Conservation (phyloP, 2,888 invertebrate genomes). For the Mesopsocus fuscifrons region DNA sequence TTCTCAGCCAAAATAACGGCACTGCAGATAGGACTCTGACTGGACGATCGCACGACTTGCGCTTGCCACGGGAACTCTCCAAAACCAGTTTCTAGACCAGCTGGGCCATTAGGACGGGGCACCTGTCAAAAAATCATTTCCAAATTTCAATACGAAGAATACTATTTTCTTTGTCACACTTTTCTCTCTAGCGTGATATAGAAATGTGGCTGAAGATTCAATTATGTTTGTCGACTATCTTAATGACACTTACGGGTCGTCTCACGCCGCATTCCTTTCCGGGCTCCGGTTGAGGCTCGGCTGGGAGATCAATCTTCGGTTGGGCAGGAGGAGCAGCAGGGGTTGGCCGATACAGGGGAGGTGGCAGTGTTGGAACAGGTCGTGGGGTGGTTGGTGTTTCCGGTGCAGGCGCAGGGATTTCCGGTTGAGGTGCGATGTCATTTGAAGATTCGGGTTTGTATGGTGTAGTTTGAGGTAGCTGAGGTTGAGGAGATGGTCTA, state of each 20-base stretch:
- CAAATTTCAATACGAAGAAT: too few relatives aligned
- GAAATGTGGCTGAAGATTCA: too few relatives aligned
- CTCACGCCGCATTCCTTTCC: slow-evolving; percentile 24
- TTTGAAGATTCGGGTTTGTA: not conserved
- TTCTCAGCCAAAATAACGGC: slow-evolving; percentile 58
- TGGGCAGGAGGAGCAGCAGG: slow-evolving; percentile 18
- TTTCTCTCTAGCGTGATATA: slow-evolving; percentile 12
- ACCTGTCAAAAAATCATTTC: too few relatives aligned
- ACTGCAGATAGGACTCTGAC: slow-evolving; percentile 54
- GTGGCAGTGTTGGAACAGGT: slow-evolving; percentile 11
- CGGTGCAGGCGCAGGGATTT: slow-evolving; percentile 4
- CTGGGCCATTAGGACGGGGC: slow-evolving; percentile 31
- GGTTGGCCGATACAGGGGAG: slow-evolving; percentile 21
- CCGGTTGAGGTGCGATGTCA: slow-evolving; percentile 8
- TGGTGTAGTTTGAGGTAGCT: not conserved
- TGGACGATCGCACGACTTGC: slow-evolving; percentile 52
- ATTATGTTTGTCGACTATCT: not conserved
- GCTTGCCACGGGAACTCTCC: slow-evolving; percentile 79
- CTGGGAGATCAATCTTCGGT: slow-evolving; percentile 11
- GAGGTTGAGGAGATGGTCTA: not conserved
- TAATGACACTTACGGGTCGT: slow-evolving; percentile 24
- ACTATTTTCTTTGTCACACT: too few relatives aligned
- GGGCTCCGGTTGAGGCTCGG: slow-evolving; percentile 16
- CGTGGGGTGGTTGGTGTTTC: slow-evolving; percentile 13
- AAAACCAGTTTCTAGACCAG: slow-evolving; percentile 42